Percentiles rank a stretch among this genome's conserved stretches.
These are phyloP conservation scores for Todiramphus saurophagus DNA, from an alignment of 2,113 vertebrate genomes.

Conservation along the genomic window DNA sequence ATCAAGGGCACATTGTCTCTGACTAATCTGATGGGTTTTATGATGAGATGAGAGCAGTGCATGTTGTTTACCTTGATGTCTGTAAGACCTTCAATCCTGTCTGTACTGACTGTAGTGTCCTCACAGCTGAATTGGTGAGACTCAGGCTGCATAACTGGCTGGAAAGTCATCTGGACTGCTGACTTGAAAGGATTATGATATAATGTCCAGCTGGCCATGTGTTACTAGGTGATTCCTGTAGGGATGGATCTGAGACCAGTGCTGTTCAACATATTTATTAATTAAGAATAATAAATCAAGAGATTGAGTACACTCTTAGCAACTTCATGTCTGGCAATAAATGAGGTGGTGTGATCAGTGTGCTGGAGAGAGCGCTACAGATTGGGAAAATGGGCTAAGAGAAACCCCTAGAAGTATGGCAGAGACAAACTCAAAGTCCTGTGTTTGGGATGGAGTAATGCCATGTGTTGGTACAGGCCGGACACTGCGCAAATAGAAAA, in stretches of 20 bases:
- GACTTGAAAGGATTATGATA: background rate
- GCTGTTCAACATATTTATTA: background rate
- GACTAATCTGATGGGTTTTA: background rate
- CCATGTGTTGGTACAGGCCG: background rate
- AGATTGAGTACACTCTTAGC: background rate
- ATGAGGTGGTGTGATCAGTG: background rate
- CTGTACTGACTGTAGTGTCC: background rate
- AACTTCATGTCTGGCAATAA: background rate
- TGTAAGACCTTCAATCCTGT: background rate
- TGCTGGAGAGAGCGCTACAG: background rate
- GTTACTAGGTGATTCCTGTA: background rate
- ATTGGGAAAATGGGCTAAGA: background rate
- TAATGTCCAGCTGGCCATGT: fast-evolving
- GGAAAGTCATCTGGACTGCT: background rate
- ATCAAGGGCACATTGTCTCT: background rate
- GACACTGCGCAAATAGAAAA: background rate
- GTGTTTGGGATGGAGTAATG: background rate
- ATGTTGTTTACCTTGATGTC: background rate
- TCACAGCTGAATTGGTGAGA: background rate
- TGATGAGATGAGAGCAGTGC: background rate
- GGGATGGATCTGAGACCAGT: background rate
- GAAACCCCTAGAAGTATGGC: background rate
- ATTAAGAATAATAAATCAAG: background rate
- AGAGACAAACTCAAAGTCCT: background rate
- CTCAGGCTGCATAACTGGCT: background rate